A percentile compares a stretch with the other conserved stretches of the same genome.
Conservation (phyloP, 2,797 vertebrate species). For the Sebastes wilsoni region DNA sequence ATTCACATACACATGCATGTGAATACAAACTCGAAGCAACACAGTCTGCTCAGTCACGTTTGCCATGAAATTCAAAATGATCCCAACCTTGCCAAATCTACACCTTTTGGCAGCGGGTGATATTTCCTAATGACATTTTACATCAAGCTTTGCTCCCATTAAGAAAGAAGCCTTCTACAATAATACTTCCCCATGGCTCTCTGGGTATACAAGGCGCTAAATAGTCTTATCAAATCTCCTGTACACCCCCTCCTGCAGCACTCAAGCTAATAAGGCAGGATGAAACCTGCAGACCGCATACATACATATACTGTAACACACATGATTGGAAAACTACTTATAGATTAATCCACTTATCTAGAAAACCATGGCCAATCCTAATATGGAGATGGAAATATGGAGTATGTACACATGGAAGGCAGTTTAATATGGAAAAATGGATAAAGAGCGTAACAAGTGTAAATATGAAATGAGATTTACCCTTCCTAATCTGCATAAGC, state of each 20-base stretch:
- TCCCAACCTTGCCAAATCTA: constrained; percentile 4
- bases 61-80: constrained; percentile 19
- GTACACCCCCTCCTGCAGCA: neutral
- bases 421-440: neutral
- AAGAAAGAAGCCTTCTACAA: neutral
- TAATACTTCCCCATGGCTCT: constrained; percentile 9
- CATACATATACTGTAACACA: neutral
- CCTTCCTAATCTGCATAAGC: neutral
- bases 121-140: constrained; percentile 21
- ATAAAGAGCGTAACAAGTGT: neutral
- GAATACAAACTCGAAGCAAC: constrained; percentile 9
- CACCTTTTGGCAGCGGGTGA: constrained; percentile 21
- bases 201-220: neutral
- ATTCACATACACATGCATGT: neutral
- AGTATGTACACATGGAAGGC: neutral
- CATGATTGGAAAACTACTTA: constrained; percentile 39
- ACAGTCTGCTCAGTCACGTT: neutral
- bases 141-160: neutral
- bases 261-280: constrained; percentile 7
- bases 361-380: constrained; percentile 32
- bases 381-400: neutral
- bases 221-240: neutral
- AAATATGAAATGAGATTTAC: neutral
- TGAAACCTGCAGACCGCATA: constrained; percentile 9
- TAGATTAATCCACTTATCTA: constrained; percentile 59